phyloP scores from a whole-genome alignment of 1,140 invertebrate genomes.

The Eueides isabella region DNA sequence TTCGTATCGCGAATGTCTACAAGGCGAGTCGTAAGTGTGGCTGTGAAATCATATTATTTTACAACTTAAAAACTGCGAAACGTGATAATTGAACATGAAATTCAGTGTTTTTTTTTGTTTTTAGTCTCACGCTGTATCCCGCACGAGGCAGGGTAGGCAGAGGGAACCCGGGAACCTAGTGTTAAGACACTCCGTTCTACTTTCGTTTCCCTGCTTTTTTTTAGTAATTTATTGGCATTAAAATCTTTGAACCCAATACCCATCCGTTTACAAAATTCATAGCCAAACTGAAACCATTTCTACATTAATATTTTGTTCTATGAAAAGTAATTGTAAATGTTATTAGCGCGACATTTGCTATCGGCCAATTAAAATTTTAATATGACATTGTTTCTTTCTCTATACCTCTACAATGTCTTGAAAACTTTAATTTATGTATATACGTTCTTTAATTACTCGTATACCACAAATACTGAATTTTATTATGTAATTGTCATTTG shows the following conservation, averaged over 20 bases:
- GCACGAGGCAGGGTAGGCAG: too few species aligned
- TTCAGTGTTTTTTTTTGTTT: too few species aligned
- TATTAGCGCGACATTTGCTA: slow-evolving; percentile 41
- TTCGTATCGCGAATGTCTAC: too few species aligned
- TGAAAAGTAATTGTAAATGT: background rate
- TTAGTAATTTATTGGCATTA: too few species aligned
- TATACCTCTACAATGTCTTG: background rate
- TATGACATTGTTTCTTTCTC: slow-evolving; percentile 43
- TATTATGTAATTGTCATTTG: background rate
- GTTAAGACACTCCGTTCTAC: too few species aligned
- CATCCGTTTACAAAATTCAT: background rate
- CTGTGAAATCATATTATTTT: too few species aligned
- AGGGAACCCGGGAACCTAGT: too few species aligned
- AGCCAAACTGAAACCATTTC: background rate
- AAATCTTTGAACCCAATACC: background rate
- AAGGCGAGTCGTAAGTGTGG: too few species aligned
- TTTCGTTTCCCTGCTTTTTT: too few species aligned
- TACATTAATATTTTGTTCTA: background rate
- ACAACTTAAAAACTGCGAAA: too few species aligned
- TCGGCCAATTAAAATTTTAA: slow-evolving; percentile 47
- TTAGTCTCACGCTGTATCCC: too few species aligned
- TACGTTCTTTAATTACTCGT: background rate
- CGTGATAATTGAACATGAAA: too few species aligned
- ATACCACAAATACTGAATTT: background rate
- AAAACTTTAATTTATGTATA: background rate